A percentile compares a stretch with the other conserved stretches of the same genome.
phyloP scores from a whole-genome alignment of 2,888 invertebrate species.

The Folsomia candida region DNA sequence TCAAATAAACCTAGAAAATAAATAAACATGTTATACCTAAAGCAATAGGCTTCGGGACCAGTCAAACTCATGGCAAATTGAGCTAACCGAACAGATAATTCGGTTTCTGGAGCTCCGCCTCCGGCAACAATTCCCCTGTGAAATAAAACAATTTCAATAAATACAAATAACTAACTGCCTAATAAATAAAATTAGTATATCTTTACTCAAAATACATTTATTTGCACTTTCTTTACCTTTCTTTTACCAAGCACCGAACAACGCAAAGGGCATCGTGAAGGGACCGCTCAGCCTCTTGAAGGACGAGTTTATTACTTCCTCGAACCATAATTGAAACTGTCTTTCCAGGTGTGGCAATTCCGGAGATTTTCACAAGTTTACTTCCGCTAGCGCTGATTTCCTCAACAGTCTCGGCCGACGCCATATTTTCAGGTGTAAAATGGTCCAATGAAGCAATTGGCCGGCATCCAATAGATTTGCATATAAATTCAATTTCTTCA shows the following conservation, averaged over 20 bases:
- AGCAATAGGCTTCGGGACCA: slow-evolving; percentile 93
- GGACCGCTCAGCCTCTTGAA: slow-evolving; percentile 76
- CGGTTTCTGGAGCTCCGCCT: slow-evolving; percentile 97
- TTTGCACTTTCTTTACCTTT: slow-evolving; percentile 58
- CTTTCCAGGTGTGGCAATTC: slow-evolving; percentile 64
- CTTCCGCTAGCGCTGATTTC: slow-evolving; percentile 84
- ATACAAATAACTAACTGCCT: background rate
- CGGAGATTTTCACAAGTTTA: slow-evolving; percentile 73
- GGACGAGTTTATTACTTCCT: slow-evolving; percentile 81
- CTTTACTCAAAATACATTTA: background rate
- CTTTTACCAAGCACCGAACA: slow-evolving; percentile 92
- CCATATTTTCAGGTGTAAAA: slow-evolving; percentile 87
- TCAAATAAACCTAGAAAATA: background rate
- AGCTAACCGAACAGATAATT: slow-evolving; percentile 79
- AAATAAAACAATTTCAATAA: background rate
- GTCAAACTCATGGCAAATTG: slow-evolving; percentile 77
- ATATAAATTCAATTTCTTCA: slow-evolving; percentile 96
- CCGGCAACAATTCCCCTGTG: slow-evolving; percentile 81
- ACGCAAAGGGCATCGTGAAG: slow-evolving; percentile 90
- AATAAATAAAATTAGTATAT: background rate
- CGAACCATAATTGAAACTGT: slow-evolving; percentile 91
- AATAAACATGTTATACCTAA: too few relatives aligned
- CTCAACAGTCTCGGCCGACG: slow-evolving; percentile 88
- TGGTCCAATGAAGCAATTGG: slow-evolving; percentile 99
- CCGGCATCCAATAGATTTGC: slow-evolving; percentile 87